A percentile compares a stretch with the other conserved stretches of the same genome.
Evolutionary conservation across 2,797 vertebrate genomes (phyloP).

Genomic region (Mormyrops boulengeri): DNA sequence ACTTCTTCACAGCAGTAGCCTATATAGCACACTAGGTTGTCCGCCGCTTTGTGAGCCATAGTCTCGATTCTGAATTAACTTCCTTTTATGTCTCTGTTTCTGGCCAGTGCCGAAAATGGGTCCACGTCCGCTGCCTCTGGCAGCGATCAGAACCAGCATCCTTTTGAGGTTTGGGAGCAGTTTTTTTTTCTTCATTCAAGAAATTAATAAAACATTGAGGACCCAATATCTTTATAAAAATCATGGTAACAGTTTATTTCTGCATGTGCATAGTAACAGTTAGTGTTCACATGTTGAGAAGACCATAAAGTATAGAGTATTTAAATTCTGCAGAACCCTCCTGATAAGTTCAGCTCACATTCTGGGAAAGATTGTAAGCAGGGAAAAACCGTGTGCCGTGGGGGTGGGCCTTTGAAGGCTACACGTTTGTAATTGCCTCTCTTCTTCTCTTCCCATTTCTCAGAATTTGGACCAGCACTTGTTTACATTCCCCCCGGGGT

Average conservation of each 20-base stretch:
- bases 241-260: not conserved
- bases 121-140: slow-evolving; percentile 64
- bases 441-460: not conserved
- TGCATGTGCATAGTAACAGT: not conserved
- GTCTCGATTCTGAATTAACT: not conserved
- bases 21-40: not conserved
- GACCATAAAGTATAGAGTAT: not conserved
- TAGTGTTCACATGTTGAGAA: not conserved
- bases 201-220: slow-evolving; percentile 12
- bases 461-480: slow-evolving; percentile 82
- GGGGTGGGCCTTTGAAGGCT: not conserved
- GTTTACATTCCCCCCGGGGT: slow-evolving; percentile 83
- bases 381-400: not conserved
- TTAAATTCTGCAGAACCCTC: not conserved
- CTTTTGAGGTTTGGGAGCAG: slow-evolving; percentile 70
- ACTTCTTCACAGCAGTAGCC: not conserved
- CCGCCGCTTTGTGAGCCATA: not conserved
- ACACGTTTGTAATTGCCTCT: not conserved
- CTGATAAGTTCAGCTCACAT: not conserved
- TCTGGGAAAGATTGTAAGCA: not conserved
- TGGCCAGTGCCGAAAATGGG: slow-evolving; percentile 69
- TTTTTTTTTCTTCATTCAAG: not conserved
- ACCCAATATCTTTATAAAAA: not conserved
- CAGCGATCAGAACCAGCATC: slow-evolving; percentile 68
- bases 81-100: slow-evolving; percentile 18